Evolutionary conservation across 2,888 invertebrate species (phyloP), one percentile per base, ranked within the genome.

Genomic region (Sturmia bella): DNA sequence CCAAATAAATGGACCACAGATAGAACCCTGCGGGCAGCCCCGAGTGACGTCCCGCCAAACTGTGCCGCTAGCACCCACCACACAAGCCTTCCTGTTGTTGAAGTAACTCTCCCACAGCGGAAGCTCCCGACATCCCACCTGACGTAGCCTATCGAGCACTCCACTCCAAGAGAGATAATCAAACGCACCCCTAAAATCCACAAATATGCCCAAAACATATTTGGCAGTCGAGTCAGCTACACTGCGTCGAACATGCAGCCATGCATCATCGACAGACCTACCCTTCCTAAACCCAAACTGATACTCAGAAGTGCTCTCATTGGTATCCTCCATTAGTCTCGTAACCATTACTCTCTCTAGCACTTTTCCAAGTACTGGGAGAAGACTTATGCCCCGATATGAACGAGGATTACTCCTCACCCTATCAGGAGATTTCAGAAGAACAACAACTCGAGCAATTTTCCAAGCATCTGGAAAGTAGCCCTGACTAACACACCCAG

Each of bases 1-100:
- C 68, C 81, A 85, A 15, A 84, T 78, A 70, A 66, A 84, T 73
- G 81, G 76, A 56, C 83, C 80, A 56, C 68, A 72, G 1, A 83
- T 76, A 19, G 77, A 83, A 27, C 27, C 27, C 27, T 27, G 27
- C 3, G 27, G 27, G 27, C 27, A 27, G 6, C 27, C 27, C 27
- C 27, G 3, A 27, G 27, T 27, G 6, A 27, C 27, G 6, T 27
- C 6, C 27, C 27, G 3, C 27, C 27, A 27, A 27, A 27, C 27
- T 4, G 27, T 27, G 27, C 6, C 3, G 27, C 27, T 27, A 27
- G 27, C 27, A 27, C 27, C 27, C 6, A 27, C 27, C 27, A 27
- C 27, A 27, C 3, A 27, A 27, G 27, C 27, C 6, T 6, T 27
- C 6, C 27, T 27, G 27, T 27, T 27, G 27, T 6, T 27, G 27